Evolutionary conservation across 2,888 invertebrate genomes (phyloP).

Genomic region (Drosophila ochracea): DNA sequence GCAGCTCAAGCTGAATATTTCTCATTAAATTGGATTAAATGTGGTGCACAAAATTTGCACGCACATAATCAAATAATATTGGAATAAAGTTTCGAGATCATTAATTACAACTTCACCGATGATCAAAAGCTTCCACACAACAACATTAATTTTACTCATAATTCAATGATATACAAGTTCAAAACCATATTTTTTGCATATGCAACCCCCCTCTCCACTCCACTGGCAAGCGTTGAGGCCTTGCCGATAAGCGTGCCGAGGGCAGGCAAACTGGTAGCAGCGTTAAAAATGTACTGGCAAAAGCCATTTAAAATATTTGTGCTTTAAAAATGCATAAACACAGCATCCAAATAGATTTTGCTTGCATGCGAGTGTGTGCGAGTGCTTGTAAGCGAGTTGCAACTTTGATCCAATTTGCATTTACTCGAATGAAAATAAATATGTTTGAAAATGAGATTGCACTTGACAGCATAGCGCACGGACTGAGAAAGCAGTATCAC

Average conservation of each 20-base stretch:
- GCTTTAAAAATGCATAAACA: constrained; percentile 56
- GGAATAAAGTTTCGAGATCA: constrained; percentile 17
- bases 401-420: constrained; percentile 61
- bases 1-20: constrained; percentile 62
- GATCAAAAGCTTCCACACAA: not conserved
- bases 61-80: constrained; percentile 17
- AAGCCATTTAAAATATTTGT: constrained; percentile 64
- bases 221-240: not conserved
- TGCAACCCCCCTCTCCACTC: not conserved
- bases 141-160: not conserved
- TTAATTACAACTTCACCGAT: constrained; percentile 4
- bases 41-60: not conserved
- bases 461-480: constrained; percentile 26
- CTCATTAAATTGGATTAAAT: constrained; percentile 45
- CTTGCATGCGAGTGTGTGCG: constrained; percentile 3
- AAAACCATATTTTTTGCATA: not conserved
- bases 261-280: not conserved
- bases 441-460: constrained; percentile 56
- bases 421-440: constrained; percentile 62
- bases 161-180: not conserved
- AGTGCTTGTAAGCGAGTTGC: constrained; percentile 20
- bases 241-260: not conserved
- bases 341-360: constrained; percentile 27
- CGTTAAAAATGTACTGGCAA: constrained; percentile 38
- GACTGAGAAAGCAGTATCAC: not conserved